Evolutionary conservation across 2,888 invertebrate species (phyloP).

Genomic region (Itoplectis maculator): DNA sequence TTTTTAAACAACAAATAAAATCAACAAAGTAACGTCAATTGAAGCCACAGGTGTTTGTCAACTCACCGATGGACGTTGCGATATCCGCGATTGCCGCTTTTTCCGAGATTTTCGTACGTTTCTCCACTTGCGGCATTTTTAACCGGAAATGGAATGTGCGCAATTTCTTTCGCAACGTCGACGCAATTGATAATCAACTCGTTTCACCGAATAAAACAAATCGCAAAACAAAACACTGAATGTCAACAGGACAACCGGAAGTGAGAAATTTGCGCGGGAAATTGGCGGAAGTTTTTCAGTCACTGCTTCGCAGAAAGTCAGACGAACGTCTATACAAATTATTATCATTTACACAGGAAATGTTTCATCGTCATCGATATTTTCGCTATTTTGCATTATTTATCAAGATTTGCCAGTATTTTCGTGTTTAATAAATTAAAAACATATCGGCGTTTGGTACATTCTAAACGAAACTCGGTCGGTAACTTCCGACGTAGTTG

Average conservation of each 20-base stretch:
- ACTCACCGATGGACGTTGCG: constrained; percentile 73
- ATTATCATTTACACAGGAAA: background rate
- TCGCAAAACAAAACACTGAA: background rate
- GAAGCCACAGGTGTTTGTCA: background rate
- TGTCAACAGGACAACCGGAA: background rate
- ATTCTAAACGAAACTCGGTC: background rate
- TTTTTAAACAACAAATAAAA: background rate
- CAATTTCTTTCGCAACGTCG: background rate
- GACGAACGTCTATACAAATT: constrained; percentile 8
- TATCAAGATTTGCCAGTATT: background rate
- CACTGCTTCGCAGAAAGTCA: background rate
- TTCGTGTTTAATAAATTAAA: background rate
- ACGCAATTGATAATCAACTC: background rate
- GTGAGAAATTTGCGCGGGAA: background rate
- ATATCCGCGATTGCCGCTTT: constrained; percentile 74
- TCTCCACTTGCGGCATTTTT: constrained; percentile 70
- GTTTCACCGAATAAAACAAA: background rate
- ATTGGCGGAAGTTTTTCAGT: constrained; percentile 2
- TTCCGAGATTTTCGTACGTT: constrained; percentile 71
- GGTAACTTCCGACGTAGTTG: background rate
- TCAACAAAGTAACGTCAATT: no score
- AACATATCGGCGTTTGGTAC: background rate
- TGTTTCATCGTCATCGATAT: background rate
- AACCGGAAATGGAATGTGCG: background rate
- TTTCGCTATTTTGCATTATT: background rate